Evolutionary conservation across 2,113 vertebrate species (phyloP), one percentile per base, ranked within the genome.

Genomic region (Oplegnathus fasciatus): DNA sequence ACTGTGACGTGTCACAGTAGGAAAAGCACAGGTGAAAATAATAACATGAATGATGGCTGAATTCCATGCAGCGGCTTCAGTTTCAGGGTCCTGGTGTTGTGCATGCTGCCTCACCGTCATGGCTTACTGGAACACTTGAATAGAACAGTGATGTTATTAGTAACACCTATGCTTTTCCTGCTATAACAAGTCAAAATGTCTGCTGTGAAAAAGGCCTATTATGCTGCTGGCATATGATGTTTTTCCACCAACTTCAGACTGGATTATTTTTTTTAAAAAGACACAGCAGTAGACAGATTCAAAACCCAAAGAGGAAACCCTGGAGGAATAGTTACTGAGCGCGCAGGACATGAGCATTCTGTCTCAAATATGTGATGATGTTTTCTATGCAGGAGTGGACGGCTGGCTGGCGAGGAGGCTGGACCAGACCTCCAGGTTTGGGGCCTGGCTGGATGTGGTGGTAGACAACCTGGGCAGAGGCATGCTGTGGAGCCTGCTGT

Each of bases 401-500:
- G 90, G 95, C 18, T 94, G 92, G 89, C 50, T 87, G 74, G 95
- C 94, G 0, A 88, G 94, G 74, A 79, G 83, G 69, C 88, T 95
- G 40, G 68, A 87, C 2, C 95, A 94, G 88, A 89, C 60, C 26
- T 95, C 95, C 18, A 88, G 82, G 73, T 94, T 95, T 24, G 95
- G 90, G 50, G 94, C 94, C 22, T 96, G 95, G 95, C 80, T 96
- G 82, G 94, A 96, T 40, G 93, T 95, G 6, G 93, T 91, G 22
- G 88, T 95, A 65, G 93, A 95, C 82, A 80, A 96, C 60, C 60
- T 95, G 54, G 93, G 94, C 30, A 87, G 95, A 69, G 89, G 90
- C 3, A 94, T 95, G 93, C 67, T 96, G 67, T 95, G 95, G 95
- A 92, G 74, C 50, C 87, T 65, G 75, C 85, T 95, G 71, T 89